Conservation (phyloP, 2,113 vertebrate genomes). For the Heptranchias perlo region DNA sequence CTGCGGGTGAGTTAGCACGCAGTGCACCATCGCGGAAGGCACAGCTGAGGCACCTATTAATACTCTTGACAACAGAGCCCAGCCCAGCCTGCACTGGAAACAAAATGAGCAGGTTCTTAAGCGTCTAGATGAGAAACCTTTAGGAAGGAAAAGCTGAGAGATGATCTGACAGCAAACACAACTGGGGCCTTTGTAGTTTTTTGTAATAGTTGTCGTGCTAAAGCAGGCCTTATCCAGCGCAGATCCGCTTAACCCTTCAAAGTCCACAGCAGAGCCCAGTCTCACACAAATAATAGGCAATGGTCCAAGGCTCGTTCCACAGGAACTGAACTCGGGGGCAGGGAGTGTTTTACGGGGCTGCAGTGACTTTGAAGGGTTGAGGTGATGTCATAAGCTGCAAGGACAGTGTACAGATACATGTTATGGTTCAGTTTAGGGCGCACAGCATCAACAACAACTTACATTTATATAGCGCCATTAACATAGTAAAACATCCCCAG, state of each 20-base stretch:
- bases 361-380: background rate
- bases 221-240: background rate
- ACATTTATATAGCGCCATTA: background rate
- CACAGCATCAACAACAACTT: background rate
- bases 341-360: background rate
- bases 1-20: constrained; percentile 6
- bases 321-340: background rate
- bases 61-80: background rate
- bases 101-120: constrained; percentile 22
- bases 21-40: background rate
- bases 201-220: background rate
- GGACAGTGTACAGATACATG: background rate
- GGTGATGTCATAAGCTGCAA: background rate
- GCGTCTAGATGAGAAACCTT: background rate
- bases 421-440: background rate
- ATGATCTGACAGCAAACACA: background rate
- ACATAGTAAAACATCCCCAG: background rate
- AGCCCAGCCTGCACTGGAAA: constrained; percentile 18
- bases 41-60: constrained; percentile 29
- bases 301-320: background rate
- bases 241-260: background rate
- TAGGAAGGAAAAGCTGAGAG: background rate
- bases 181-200: background rate
- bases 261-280: background rate
- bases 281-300: background rate